Percentiles rank a stretch among this genome's conserved stretches.
phyloP scores from a whole-genome alignment of 2,113 vertebrate genomes.

The Bujurquina vittata region DNA sequence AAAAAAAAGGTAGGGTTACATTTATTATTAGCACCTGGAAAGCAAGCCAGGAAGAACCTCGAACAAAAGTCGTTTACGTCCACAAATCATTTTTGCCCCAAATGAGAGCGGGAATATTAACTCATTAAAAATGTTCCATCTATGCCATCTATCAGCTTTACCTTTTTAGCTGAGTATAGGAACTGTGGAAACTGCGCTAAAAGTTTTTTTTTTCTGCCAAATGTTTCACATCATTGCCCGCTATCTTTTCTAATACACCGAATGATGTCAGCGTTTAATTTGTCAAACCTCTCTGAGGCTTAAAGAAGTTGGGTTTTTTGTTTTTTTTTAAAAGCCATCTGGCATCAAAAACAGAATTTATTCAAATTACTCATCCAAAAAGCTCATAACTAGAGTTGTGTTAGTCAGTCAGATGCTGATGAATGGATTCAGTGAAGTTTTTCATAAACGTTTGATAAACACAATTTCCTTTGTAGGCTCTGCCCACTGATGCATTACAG shows the following conservation, averaged over 20 bases:
- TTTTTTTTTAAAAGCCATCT: background rate
- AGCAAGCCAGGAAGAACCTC: conserved; percentile 18
- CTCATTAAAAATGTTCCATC: conserved; percentile 32
- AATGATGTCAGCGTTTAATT: conserved; percentile 11
- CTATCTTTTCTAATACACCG: conserved; percentile 23
- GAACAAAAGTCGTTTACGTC: conserved; percentile 22
- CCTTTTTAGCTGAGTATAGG: conserved; percentile 13
- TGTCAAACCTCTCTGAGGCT: conserved; percentile 14
- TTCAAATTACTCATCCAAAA: conserved; percentile 27
- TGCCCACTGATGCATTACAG: background rate
- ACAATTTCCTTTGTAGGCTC: conserved; percentile 17
- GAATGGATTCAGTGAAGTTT: conserved; percentile 11
- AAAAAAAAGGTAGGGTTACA: background rate
- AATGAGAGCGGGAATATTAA: conserved; percentile 18
- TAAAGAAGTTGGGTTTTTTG: conserved; percentile 1
- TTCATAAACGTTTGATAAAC: background rate
- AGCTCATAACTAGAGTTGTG: background rate
- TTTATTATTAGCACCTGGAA: conserved; percentile 20
- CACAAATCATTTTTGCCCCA: conserved; percentile 22
- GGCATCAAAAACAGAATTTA: conserved; percentile 1
- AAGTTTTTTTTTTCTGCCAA: background rate
- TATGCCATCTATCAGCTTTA: conserved; percentile 25
- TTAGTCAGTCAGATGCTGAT: conserved; percentile 6
- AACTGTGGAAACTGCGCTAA: background rate
- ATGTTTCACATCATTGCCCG: background rate